Percentiles rank a stretch among this genome's conserved stretches.
phyloP scores from a whole-genome alignment of 2,888 invertebrate species.

The Drosophila prolongata region DNA sequence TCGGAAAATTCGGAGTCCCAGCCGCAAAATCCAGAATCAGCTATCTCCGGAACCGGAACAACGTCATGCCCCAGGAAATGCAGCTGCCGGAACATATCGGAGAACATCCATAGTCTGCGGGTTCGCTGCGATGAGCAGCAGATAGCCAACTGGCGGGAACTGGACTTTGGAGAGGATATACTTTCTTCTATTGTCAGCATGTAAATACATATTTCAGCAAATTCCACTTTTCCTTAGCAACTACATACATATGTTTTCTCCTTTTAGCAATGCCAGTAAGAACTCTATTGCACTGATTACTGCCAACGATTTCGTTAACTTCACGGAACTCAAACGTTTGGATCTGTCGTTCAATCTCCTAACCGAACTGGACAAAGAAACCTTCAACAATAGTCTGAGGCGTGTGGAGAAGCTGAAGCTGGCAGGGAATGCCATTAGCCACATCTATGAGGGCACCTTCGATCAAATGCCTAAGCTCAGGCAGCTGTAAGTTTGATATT shows the following conservation, averaged over 20 bases:
- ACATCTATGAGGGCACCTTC: conserved; percentile 90
- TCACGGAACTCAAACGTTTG: conserved; percentile 89
- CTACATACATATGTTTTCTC: too few relatives aligned
- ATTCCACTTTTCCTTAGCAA: too few relatives aligned
- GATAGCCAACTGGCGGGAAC: conserved; percentile 78
- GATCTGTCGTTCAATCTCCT: conserved; percentile 90
- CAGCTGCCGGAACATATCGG: conserved; percentile 76
- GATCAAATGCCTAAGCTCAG: conserved; percentile 88
- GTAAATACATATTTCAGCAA: conserved; percentile 48
- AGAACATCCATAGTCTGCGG: conserved; percentile 76
- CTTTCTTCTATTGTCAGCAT: conserved; percentile 69
- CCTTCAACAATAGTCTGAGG: conserved; percentile 88
- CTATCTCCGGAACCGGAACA: conserved; percentile 29
- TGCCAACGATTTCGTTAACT: conserved; percentile 90
- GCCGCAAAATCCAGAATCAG: neutral
- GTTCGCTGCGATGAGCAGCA: conserved; percentile 81
- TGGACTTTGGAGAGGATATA: conserved; percentile 80
- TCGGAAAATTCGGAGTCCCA: neutral
- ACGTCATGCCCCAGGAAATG: conserved; percentile 80
- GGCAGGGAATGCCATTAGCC: conserved; percentile 89
- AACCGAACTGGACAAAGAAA: conserved; percentile 88
- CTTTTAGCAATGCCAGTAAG: conserved; percentile 89
- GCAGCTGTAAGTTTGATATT: conserved; percentile 87
- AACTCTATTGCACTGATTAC: conserved; percentile 91
- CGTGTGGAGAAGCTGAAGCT: conserved; percentile 89